phyloP scores from a whole-genome alignment of 2,888 invertebrate genomes.

The Amiota minor region DNA sequence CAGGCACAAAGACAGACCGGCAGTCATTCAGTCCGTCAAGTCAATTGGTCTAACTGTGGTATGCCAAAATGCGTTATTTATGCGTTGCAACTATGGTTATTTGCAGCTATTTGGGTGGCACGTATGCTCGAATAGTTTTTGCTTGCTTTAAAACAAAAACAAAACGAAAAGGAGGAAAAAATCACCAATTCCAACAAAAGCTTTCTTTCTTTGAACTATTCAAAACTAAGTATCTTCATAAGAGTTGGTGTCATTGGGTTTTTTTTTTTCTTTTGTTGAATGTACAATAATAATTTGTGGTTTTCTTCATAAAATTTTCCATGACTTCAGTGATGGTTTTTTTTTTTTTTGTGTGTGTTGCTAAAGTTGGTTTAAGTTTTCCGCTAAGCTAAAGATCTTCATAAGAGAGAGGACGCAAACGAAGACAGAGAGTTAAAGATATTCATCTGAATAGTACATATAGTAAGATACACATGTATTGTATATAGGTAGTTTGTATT shows the following conservation, averaged over 20 bases:
- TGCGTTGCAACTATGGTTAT: constrained; percentile 19
- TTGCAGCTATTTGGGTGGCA: constrained; percentile 20
- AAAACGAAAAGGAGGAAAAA: neutral
- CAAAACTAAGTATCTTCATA: no score
- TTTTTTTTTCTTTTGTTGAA: no score
- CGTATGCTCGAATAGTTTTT: neutral
- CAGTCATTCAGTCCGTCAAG: constrained; percentile 28
- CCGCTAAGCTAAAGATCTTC: constrained; percentile 15
- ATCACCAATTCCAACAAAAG: neutral
- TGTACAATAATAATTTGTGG: constrained; percentile 30
- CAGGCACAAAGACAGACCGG: constrained; percentile 27
- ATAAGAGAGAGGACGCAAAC: neutral
- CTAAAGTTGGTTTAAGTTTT: constrained; percentile 4
- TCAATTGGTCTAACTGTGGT: constrained; percentile 6
- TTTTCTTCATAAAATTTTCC: neutral
- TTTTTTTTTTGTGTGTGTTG: neutral
- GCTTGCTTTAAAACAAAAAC: constrained; percentile 1
- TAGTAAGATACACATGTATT: neutral
- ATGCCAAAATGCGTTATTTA: constrained; percentile 28
- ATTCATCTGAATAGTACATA: neutral
- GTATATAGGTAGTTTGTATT: neutral
- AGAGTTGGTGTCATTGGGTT: no score
- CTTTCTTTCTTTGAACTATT: neutral
- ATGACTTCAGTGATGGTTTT: neutral
- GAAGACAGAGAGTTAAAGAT: neutral